Base-by-base conservation (phyloP, 92 coral and sea anemone species). In the Micromussa lordhowensis region DNA sequence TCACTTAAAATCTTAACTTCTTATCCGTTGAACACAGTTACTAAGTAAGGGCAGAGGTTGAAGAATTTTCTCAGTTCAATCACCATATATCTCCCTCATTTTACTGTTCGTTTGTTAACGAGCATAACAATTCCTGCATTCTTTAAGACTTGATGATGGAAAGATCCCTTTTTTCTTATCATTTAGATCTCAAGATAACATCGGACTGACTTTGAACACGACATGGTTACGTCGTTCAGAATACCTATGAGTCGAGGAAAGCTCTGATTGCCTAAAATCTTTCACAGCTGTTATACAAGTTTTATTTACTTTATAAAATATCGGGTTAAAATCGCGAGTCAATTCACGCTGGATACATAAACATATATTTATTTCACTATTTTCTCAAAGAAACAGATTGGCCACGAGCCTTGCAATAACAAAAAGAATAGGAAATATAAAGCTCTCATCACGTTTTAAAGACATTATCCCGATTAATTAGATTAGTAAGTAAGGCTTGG, bases 101-200 rank as follows among this genome's bases (percentile, higher is more conserved):
- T 83, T 83, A 69, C 49, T 83, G 54, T 29, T 51, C 55, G 87
- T 83, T 26, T 83, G 87, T 83, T 83, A 83, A 57, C 87, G 34
- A 69, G 58, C 10, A 14, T 51, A 84, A 84, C 48, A 73, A 73
- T 32, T 78, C 29, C 40, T 28, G 68, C 82, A 76, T 85, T 85
- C 76, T 61, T 85, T 85, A 85, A 75, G 81, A 58, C 32, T 29
- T 85, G 88, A 75, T 85, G 88, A 85, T 61, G 75, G 82, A 75
- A 36, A 6, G 74, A 57, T 61, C 36, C 58, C 66, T 58, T 5
- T 59, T 58, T 44, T 40, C 59, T 85, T 85, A 85, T 85, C 88
- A 13, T 19, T 51, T 59, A 85, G 88, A 76, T 85, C 82, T 75
- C 81, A 63, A 74, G 88, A 85, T 85, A 85, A 79, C 73, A 84